Evolutionary conservation across 2,113 vertebrate species (phyloP).

Genomic region (Corythornis cristatus): DNA sequence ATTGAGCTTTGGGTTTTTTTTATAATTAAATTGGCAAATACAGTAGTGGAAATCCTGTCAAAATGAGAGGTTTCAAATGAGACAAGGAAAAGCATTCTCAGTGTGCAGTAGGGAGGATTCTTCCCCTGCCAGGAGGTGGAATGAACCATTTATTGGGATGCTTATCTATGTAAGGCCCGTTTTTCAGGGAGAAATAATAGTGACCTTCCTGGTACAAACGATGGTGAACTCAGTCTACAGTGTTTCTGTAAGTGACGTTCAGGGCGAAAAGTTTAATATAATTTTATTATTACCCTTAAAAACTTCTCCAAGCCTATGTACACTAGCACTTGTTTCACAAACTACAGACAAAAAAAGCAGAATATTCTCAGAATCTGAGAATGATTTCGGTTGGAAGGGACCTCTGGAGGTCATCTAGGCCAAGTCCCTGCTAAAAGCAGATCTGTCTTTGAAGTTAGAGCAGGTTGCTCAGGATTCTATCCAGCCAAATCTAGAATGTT

Average conservation of each 20-base stretch:
- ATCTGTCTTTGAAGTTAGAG: constrained; percentile 3
- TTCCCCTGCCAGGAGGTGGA: not conserved
- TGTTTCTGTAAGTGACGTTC: not conserved
- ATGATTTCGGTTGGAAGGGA: constrained; percentile 11
- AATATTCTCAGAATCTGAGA: constrained; percentile 41
- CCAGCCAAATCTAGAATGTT: constrained; percentile 13
- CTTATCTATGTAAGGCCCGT: not conserved
- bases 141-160: not conserved
- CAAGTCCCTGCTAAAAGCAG: not conserved
- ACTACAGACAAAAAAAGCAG: not conserved
- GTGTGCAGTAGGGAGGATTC: not conserved
- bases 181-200: not conserved
- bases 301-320: not conserved
- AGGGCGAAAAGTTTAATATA: not conserved
- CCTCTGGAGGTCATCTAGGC: not conserved
- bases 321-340: not conserved
- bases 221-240: not conserved
- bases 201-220: not conserved
- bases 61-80: not conserved
- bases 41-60: not conserved
- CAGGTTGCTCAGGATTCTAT: constrained; percentile 1
- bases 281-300: not conserved
- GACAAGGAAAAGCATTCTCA: not conserved
- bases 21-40: not conserved
- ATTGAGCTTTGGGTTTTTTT: not conserved